phyloP scores from a whole-genome alignment of 2,797 vertebrate species.

The Thalassophryne amazonica region DNA sequence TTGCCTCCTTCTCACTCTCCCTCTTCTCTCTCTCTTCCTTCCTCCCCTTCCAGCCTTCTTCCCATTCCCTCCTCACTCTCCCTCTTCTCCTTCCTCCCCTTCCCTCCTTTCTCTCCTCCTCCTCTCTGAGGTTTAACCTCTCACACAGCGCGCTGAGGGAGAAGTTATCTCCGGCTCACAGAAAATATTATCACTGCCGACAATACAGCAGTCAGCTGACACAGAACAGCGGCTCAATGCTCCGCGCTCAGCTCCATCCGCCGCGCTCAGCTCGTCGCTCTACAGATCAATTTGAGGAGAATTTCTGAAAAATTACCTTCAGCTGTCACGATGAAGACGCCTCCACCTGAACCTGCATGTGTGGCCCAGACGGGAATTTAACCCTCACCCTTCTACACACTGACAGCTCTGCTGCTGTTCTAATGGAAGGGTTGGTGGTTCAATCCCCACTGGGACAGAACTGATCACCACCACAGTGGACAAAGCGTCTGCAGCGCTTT shows the following conservation, averaged over 20 bases:
- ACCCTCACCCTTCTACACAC: slow-evolving; percentile 10
- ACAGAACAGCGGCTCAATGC: slow-evolving; percentile 35
- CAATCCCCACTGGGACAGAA: slow-evolving; percentile 10
- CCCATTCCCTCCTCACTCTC: neutral
- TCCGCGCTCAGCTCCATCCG: slow-evolving; percentile 37
- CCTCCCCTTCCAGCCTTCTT: slow-evolving; percentile 3
- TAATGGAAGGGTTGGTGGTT: slow-evolving; percentile 9
- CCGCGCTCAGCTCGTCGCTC: slow-evolving; percentile 27
- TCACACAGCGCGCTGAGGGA: slow-evolving; percentile 43
- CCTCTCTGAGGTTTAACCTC: slow-evolving; percentile 52
- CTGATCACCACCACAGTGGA: no score
- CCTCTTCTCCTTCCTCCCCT: neutral
- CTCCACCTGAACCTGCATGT: slow-evolving; percentile 22
- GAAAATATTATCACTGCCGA: slow-evolving; percentile 57
- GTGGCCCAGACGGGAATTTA: slow-evolving; percentile 15
- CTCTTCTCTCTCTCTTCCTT: neutral
- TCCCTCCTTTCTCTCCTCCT: neutral
- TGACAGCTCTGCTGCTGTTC: neutral
- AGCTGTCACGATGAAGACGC: slow-evolving; percentile 33
- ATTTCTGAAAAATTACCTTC: slow-evolving; percentile 19
- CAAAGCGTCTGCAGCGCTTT: no score
- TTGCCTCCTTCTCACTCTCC: neutral
- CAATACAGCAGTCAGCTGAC: slow-evolving; percentile 37
- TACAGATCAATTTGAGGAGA: slow-evolving; percentile 33
- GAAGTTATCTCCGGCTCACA: slow-evolving; percentile 55